Percentiles rank a stretch among this genome's conserved stretches.
Evolutionary conservation across 1,140 invertebrate species (phyloP).

Genomic region (Anastatus disparis): DNA sequence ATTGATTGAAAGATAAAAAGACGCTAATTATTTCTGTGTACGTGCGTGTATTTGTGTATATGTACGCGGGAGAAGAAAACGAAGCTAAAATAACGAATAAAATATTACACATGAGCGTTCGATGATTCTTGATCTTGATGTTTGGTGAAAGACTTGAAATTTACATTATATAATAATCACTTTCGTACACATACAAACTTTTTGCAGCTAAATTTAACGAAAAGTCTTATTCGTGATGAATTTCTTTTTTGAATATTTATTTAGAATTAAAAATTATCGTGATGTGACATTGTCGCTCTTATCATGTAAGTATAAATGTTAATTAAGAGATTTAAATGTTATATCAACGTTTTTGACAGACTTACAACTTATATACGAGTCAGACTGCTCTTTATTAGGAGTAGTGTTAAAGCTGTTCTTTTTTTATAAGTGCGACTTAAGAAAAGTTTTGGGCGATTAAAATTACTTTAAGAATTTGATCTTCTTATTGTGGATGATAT

Average conservation of each 20-base stretch:
- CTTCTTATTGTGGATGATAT: not conserved
- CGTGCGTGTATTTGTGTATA: constrained; percentile 3
- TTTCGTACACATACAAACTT: constrained; percentile 19
- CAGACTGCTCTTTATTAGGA: constrained; percentile 4
- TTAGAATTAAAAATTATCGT: not conserved
- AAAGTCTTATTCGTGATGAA: not conserved
- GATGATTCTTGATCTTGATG: not conserved
- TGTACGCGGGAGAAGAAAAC: constrained; percentile 2
- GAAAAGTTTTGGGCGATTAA: not conserved
- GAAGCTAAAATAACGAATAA: constrained; percentile 2
- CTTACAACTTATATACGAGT: not conserved
- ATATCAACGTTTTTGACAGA: constrained; percentile 16
- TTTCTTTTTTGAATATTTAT: not conserved
- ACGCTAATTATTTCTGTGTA: not conserved
- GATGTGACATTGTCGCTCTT: not conserved
- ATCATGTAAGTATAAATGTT: not conserved
- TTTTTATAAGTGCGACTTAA: constrained; percentile 28
- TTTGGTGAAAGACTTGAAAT: not conserved
- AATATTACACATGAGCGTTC: not conserved
- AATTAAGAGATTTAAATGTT: not conserved
- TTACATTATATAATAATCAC: too few relatives aligned
- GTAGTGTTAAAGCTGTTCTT: constrained; percentile 16
- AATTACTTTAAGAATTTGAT: constrained; percentile 1
- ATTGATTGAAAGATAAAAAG: not conserved
- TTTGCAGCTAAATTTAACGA: constrained; percentile 20